These are phyloP conservation scores for Hecatera dysodea DNA, from an alignment of 2,888 invertebrate species.

Conservation along the genomic window DNA sequence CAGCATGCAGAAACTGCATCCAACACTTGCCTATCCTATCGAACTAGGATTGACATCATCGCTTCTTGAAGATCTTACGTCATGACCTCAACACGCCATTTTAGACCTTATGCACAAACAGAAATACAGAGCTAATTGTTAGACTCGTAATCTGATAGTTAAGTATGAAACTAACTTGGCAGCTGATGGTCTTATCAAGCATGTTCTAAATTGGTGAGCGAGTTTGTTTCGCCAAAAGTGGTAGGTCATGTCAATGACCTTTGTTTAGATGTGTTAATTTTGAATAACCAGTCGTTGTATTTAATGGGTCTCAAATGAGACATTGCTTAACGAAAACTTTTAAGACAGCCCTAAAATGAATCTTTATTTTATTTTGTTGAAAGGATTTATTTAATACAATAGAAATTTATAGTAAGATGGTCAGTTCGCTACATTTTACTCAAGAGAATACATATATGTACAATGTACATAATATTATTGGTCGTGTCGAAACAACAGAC, in stretches of 20 bases:
- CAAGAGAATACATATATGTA: too few species aligned
- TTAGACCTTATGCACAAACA: constrained; percentile 34
- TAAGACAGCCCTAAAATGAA: neutral
- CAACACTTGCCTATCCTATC: constrained; percentile 45
- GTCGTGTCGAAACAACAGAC: too few species aligned
- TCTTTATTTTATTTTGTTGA: too few species aligned
- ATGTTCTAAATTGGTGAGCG: constrained; percentile 30
- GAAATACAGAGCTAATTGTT: constrained; percentile 43
- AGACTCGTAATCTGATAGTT: constrained; percentile 24
- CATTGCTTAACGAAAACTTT: neutral
- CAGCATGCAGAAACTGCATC: constrained; percentile 52
- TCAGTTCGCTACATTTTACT: too few species aligned
- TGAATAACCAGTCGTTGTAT: constrained; percentile 3
- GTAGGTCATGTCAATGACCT: constrained; percentile 50
- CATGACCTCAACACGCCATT: constrained; percentile 43
- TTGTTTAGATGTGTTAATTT: constrained; percentile 26
- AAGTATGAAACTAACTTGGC: constrained; percentile 38
- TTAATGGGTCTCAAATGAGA: constrained; percentile 8
- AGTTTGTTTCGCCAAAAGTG: constrained; percentile 41
- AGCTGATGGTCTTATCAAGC: constrained; percentile 33
- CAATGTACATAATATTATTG: too few species aligned
- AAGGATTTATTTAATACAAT: too few species aligned
- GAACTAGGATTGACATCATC: constrained; percentile 64
- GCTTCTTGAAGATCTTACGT: constrained; percentile 59
- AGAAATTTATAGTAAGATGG: too few species aligned